Evolutionary conservation across 1,140 invertebrate species (phyloP).

Genomic region (Philotrypesis tridentata): DNA sequence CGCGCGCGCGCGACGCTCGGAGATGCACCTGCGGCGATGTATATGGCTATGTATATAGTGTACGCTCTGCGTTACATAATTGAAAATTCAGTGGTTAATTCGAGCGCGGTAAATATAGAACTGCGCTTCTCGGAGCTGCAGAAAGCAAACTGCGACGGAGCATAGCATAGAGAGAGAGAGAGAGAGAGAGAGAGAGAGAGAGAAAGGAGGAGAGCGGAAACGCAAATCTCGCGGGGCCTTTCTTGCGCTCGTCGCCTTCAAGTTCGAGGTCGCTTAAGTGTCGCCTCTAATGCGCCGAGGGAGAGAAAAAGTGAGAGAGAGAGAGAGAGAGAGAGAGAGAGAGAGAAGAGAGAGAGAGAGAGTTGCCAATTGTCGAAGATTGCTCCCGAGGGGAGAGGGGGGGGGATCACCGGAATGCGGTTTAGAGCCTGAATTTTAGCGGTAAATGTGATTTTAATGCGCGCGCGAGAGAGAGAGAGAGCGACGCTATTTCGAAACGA

Average conservation of each 20-base stretch:
- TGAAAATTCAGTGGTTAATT: slow-evolving; percentile 16
- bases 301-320: too few species aligned
- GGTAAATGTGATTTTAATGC: background rate
- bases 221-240: slow-evolving; percentile 21
- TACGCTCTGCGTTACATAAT: background rate
- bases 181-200: too few species aligned
- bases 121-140: background rate
- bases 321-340: too few species aligned
- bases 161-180: background rate
- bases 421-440: background rate
- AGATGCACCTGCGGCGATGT: background rate
- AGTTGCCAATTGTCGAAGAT: background rate
- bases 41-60: background rate
- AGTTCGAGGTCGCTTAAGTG: background rate
- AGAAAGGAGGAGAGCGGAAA: slow-evolving; percentile 22
- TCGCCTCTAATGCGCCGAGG: background rate
- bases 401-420: too few species aligned
- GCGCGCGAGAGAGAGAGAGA: too few species aligned
- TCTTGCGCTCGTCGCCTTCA: background rate
- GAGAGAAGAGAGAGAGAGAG: too few species aligned
- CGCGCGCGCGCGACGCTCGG: too few species aligned
- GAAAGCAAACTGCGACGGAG: background rate
- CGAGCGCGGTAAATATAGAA: background rate
- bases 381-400: background rate
- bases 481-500: background rate